Evolutionary conservation across 1,140 invertebrate species (phyloP).

Genomic region (Lethocerus indicus): DNA sequence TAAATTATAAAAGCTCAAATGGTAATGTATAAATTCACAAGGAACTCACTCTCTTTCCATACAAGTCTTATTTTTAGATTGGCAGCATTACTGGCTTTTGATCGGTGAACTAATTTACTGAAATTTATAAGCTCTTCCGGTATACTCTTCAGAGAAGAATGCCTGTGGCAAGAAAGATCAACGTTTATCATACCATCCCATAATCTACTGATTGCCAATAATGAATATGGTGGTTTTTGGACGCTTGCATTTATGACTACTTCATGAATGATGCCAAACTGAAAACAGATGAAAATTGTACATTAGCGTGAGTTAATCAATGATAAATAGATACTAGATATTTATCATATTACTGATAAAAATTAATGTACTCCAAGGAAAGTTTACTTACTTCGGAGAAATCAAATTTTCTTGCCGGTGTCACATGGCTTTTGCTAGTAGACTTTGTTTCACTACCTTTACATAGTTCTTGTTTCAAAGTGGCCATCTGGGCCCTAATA

Average conservation of each 20-base stretch:
- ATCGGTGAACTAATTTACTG: conserved; percentile 14
- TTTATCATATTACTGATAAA: background rate
- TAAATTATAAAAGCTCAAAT: conserved; percentile 9
- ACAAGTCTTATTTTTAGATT: conserved; percentile 44
- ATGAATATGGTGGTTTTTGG: conserved; percentile 41
- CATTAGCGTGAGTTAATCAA: background rate
- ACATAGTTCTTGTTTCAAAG: conserved; percentile 12
- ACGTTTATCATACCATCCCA: conserved; percentile 28
- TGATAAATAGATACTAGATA: background rate
- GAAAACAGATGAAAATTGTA: conserved; percentile 6
- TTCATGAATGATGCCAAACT: conserved; percentile 24
- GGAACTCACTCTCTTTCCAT: conserved; percentile 55
- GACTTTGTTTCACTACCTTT: background rate
- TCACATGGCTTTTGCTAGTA: background rate
- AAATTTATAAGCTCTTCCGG: conserved; percentile 18
- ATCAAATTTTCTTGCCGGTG: background rate
- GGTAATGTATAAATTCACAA: conserved; percentile 11
- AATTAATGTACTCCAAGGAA: background rate
- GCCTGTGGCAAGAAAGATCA: conserved; percentile 35
- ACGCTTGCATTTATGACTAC: conserved; percentile 52
- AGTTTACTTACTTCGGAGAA: conserved; percentile 2
- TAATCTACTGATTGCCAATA: conserved; percentile 37
- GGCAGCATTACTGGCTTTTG: conserved; percentile 19
- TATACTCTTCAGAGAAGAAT: conserved; percentile 38
- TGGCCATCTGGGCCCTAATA: conserved; percentile 13